These are phyloP conservation scores for Gambelia wislizenii DNA, from an alignment of 2,797 vertebrate species.

Conservation along the genomic window DNA sequence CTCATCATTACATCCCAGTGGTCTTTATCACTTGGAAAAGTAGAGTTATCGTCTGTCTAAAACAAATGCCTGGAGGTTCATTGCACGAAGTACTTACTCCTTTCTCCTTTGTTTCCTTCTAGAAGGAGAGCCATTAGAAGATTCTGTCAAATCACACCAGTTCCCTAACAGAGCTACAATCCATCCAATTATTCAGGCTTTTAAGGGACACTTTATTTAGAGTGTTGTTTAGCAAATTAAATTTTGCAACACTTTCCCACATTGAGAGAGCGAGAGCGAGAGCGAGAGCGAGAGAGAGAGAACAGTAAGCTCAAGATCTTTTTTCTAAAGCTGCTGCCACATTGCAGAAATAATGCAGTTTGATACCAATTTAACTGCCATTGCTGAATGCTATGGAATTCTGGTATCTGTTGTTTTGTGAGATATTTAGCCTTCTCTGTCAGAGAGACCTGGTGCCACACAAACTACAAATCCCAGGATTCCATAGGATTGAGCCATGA, in stretches of 20 bases:
- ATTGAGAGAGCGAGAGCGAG: neutral
- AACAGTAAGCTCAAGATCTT: no score
- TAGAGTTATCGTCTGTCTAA: neutral
- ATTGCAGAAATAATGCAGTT: no score
- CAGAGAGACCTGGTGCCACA: no score
- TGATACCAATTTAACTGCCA: no score
- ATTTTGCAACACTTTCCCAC: neutral
- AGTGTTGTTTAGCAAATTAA: neutral
- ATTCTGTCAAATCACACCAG: slow-evolving; percentile 9
- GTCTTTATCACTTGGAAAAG: slow-evolving; percentile 5
- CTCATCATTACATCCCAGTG: neutral
- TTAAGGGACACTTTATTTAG: slow-evolving; percentile 17
- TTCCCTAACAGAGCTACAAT: neutral
- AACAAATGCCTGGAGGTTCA: neutral
- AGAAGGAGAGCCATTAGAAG: neutral
- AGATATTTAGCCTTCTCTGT: no score
- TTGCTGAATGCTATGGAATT: no score
- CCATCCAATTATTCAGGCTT: slow-evolving; percentile 33
- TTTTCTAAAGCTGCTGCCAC: no score
- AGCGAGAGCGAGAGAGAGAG: no score
- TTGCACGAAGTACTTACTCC: rapidly evolving
- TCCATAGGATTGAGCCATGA: no score
- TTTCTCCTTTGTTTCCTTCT: slow-evolving; percentile 17
- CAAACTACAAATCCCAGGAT: no score
- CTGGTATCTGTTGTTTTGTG: no score